Conservation (phyloP, 2,797 vertebrate species). For the Enteromius paludinosus region DNA sequence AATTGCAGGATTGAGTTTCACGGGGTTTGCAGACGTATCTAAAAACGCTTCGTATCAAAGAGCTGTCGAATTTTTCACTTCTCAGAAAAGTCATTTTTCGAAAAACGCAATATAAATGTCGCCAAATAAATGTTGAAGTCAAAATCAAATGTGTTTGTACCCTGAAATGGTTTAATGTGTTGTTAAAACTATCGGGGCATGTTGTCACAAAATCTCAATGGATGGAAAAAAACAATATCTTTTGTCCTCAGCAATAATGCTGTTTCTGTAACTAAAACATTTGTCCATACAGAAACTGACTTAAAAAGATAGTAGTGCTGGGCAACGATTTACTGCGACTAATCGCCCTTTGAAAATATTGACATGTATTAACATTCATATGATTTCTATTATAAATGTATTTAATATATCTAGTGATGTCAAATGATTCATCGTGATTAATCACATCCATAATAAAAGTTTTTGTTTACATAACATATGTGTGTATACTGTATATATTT, state of each 20-base stretch:
- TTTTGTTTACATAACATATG: too few relatives aligned
- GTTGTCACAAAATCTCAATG: neutral
- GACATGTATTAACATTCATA: too few relatives aligned
- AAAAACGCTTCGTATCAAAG: constrained; percentile 9
- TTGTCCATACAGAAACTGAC: neutral
- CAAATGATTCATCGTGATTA: too few relatives aligned
- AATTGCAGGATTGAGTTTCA: constrained; percentile 24
- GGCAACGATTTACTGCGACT: too few relatives aligned
- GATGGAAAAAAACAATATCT: neutral
- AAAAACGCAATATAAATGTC: neutral
- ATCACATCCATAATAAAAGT: too few relatives aligned
- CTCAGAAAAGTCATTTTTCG: neutral
- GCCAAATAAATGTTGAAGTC: neutral
- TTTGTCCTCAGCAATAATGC: neutral
- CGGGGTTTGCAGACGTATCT: constrained; percentile 23
- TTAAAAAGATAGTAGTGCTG: too few relatives aligned
- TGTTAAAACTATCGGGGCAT: neutral
- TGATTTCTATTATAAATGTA: too few relatives aligned
- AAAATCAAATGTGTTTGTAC: neutral
- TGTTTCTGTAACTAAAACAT: neutral
- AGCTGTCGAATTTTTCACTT: neutral
- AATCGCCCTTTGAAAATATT: too few relatives aligned
- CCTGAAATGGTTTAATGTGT: neutral
- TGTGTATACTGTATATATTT: too few relatives aligned
- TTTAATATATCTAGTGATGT: too few relatives aligned